These are phyloP conservation scores for Magallana nippona DNA, from an alignment of 2,888 invertebrate genomes.

Conservation along the genomic window DNA sequence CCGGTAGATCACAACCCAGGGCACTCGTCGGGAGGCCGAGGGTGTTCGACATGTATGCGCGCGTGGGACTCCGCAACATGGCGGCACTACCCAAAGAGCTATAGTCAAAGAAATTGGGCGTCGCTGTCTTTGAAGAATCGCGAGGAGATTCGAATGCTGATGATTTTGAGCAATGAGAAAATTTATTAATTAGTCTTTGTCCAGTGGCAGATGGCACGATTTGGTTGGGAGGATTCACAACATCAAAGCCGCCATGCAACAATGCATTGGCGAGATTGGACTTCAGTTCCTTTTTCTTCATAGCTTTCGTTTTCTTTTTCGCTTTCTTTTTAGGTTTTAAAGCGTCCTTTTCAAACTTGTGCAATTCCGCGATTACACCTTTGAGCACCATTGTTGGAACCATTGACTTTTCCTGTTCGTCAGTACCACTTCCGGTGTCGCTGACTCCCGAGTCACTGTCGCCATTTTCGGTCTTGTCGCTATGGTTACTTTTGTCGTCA, in stretches of 20 bases:
- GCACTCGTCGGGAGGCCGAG: conserved; percentile 45
- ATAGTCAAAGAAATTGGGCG: conserved; percentile 32
- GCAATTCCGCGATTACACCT: conserved; percentile 72
- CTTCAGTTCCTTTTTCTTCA: conserved; percentile 53
- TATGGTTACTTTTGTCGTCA: conserved; percentile 9
- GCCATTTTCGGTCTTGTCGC: conserved; percentile 37
- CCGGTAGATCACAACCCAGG: conserved; percentile 56
- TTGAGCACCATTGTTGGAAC: conserved; percentile 72
- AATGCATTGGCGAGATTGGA: conserved; percentile 57
- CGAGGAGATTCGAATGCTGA: conserved; percentile 71
- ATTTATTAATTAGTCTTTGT: conserved; percentile 60
- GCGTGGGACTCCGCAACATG: conserved; percentile 29
- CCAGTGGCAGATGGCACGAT: conserved; percentile 67
- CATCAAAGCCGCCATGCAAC: conserved; percentile 66
- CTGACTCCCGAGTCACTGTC: conserved; percentile 55
- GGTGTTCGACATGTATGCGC: conserved; percentile 2
- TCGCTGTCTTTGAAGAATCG: conserved; percentile 37
- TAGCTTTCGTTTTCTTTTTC: conserved; percentile 60
- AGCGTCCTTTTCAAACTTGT: conserved; percentile 68
- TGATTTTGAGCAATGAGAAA: conserved; percentile 66
- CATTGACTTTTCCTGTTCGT: conserved; percentile 58
- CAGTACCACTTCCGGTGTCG: conserved; percentile 48
- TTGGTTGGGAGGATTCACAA: conserved; percentile 73
- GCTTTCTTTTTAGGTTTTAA: conserved; percentile 66
- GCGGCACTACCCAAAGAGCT: conserved; percentile 20